Percentiles rank a stretch among this genome's conserved stretches.
These are phyloP conservation scores for Yasuhikotakia modesta DNA, from an alignment of 2,797 vertebrate genomes.

Conservation along the genomic window DNA sequence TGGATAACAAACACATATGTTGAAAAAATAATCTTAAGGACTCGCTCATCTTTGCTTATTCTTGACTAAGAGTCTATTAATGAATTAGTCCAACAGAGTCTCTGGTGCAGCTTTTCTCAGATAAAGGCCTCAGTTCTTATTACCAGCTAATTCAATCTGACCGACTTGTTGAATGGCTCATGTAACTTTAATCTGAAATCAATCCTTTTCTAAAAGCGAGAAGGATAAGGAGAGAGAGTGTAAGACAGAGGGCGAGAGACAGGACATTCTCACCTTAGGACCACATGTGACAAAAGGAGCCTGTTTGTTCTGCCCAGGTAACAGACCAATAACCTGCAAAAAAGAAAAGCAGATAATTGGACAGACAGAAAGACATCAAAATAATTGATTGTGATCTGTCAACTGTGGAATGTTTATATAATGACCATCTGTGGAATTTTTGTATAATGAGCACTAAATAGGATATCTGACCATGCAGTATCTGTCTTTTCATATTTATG, in stretches of 20 bases:
- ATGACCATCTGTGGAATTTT: too few species aligned
- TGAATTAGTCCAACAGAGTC: not conserved
- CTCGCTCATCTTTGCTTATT: not conserved
- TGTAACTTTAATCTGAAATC: conserved; percentile 57
- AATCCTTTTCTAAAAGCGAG: conserved; percentile 47
- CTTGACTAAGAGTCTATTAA: not conserved
- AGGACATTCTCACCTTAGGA: conserved; percentile 72
- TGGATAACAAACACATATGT: not conserved
- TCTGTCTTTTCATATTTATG: not conserved
- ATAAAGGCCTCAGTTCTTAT: conserved; percentile 9
- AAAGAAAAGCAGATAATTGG: not conserved
- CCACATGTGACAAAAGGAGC: conserved; percentile 77
- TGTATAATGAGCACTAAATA: too few species aligned
- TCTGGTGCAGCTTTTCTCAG: not conserved
- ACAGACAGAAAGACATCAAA: not conserved
- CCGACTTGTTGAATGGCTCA: conserved; percentile 29
- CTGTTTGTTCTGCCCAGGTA: conserved; percentile 68
- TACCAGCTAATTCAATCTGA: conserved; percentile 22
- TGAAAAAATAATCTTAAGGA: not conserved
- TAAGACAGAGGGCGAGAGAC: conserved; percentile 3
- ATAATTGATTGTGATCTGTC: too few species aligned
- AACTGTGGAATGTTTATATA: too few species aligned
- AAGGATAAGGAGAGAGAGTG: conserved; percentile 30
- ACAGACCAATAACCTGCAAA: conserved; percentile 76
- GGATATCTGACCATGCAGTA: not conserved